These are phyloP conservation scores for Akabosia matsudoensis DNA, from an alignment of 1,140 invertebrate species.

Conservation along the genomic window DNA sequence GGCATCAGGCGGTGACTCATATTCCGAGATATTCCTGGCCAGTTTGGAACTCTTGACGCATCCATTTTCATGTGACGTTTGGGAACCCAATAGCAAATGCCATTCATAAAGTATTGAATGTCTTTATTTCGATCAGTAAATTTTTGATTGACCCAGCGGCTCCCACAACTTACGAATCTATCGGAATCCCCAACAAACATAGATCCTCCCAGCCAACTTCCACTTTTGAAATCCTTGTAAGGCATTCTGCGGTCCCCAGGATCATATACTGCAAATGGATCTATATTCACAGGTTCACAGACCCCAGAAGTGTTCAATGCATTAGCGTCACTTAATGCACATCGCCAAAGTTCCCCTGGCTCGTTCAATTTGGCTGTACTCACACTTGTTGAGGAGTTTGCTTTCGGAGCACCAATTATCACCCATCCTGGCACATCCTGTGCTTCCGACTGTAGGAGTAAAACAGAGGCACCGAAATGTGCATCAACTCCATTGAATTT, in stretches of 20 bases:
- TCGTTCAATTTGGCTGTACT: constrained; percentile 36
- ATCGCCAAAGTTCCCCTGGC: constrained; percentile 45
- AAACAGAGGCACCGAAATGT: constrained; percentile 35
- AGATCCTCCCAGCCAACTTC: constrained; percentile 45
- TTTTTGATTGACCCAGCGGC: constrained; percentile 48
- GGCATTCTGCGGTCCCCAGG: constrained; percentile 2
- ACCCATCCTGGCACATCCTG: constrained; percentile 37
- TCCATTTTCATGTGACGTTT: constrained; percentile 23
- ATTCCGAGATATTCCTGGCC: neutral
- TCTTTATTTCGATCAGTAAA: constrained; percentile 25
- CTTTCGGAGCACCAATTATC: constrained; percentile 46
- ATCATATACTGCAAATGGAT: constrained; percentile 30
- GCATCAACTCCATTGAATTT: constrained; percentile 27
- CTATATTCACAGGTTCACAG: constrained; percentile 37
- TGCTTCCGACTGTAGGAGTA: neutral
- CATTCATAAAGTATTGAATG: constrained; percentile 46
- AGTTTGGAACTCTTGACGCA: neutral
- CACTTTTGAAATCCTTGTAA: constrained; percentile 41
- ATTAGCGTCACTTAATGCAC: constrained; percentile 22
- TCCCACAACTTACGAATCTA: constrained; percentile 47
- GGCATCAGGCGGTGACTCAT: neutral
- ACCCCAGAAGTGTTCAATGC: neutral
- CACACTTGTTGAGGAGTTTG: constrained; percentile 38
- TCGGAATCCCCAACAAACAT: constrained; percentile 31
- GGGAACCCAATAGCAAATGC: constrained; percentile 47